Evolutionary conservation across 2,888 invertebrate species (phyloP).

Genomic region (Callyntrura sp.): DNA sequence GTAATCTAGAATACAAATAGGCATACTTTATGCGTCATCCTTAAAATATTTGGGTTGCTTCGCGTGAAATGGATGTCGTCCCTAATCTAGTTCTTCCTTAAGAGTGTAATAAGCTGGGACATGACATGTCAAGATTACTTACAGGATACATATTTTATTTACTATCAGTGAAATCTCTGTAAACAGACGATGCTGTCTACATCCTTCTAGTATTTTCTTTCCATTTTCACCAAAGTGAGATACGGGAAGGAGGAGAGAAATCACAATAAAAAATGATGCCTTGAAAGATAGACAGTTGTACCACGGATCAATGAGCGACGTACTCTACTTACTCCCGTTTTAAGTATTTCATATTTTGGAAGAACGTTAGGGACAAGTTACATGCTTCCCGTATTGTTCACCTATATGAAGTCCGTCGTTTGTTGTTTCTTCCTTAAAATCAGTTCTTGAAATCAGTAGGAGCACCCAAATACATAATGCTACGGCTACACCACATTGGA

Average conservation of each 20-base stretch:
- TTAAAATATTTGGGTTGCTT: neutral
- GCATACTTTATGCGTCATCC: neutral
- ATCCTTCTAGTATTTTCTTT: neutral
- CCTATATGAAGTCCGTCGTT: neutral
- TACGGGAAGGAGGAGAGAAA: neutral
- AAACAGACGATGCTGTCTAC: conserved; percentile 27
- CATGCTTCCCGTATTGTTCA: neutral
- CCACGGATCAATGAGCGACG: neutral
- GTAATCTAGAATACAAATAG: neutral
- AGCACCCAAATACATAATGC: too few relatives aligned
- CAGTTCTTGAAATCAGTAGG: too few relatives aligned
- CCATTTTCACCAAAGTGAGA: neutral
- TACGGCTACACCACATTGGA: too few relatives aligned
- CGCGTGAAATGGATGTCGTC: conserved; percentile 33
- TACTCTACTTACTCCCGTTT: too few relatives aligned
- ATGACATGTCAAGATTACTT: conserved; percentile 42
- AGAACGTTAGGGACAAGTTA: neutral
- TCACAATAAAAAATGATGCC: conserved; percentile 16
- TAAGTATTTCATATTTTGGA: too few relatives aligned
- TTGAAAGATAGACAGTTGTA: neutral
- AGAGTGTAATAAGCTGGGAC: conserved; percentile 30
- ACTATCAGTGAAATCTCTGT: neutral
- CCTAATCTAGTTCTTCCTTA: conserved; percentile 30
- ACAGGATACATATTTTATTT: conserved; percentile 38
- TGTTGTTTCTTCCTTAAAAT: neutral